Conservation (phyloP, 2,113 vertebrate genomes). For the Sylvia atricapilla region DNA sequence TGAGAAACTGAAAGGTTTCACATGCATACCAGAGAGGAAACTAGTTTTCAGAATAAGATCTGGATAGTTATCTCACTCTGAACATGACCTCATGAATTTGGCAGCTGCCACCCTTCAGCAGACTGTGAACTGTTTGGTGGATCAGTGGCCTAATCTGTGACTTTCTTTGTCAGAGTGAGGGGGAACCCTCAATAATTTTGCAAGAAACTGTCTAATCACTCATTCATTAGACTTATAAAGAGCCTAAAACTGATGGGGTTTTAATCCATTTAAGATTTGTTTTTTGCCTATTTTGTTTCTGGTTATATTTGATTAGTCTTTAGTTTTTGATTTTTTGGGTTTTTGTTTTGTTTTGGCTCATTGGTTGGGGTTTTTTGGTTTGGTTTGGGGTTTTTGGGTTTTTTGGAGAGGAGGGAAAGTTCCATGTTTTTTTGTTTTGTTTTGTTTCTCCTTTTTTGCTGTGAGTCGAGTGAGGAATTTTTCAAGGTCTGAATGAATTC, state of each 20-base stretch:
- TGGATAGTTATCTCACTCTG: slow-evolving; percentile 14
- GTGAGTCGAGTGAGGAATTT: neutral
- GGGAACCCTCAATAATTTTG: neutral
- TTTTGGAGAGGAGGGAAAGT: too few species aligned
- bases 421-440: neutral
- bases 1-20: neutral
- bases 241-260: neutral
- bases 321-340: neutral
- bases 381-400: too few species aligned
- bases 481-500: neutral
- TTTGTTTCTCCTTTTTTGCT: neutral
- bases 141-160: neutral
- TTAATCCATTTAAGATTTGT: neutral
- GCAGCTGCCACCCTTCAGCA: slow-evolving; percentile 12
- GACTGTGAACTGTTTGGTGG: neutral
- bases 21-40: neutral
- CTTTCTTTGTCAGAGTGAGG: neutral
- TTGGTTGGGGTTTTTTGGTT: neutral
- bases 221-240: neutral
- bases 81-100: slow-evolving; percentile 24
- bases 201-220: neutral
- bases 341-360: neutral
- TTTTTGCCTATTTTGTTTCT: neutral
- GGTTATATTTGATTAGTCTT: too few species aligned
- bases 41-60: slow-evolving; percentile 11